Evolutionary conservation across 2,797 vertebrate genomes (phyloP).

Genomic region (Spinibarbus caldwelli): DNA sequence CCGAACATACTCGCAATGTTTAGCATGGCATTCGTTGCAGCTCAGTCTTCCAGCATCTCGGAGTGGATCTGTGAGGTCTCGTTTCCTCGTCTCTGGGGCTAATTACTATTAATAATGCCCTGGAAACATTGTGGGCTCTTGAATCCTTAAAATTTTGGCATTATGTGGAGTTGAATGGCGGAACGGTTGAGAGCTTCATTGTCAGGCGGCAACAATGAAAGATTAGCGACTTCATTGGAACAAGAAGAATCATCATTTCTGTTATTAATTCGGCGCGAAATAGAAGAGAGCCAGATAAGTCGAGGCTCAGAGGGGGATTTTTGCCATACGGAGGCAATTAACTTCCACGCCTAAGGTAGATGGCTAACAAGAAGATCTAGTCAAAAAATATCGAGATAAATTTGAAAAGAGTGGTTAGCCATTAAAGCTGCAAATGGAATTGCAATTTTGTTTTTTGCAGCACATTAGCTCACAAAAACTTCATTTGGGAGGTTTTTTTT

Average conservation of each 20-base stretch:
- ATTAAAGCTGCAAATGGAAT: not conserved
- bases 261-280: constrained; percentile 26
- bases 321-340: not conserved
- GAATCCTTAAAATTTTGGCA: constrained; percentile 42
- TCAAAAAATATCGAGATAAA: not conserved
- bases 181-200: constrained; percentile 51
- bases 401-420: not conserved
- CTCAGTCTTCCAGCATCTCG: constrained; percentile 80
- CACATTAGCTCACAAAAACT: not conserved
- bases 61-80: constrained; percentile 14
- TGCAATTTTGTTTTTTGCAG: not conserved
- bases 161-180: constrained; percentile 40
- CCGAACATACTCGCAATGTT: not conserved
- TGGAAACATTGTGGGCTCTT: constrained; percentile 10
- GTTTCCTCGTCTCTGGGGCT: not conserved
- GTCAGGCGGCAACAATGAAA: constrained; percentile 27
- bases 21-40: constrained; percentile 62
- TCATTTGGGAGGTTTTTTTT: not conserved
- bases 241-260: constrained; percentile 18
- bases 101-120: constrained; percentile 13
- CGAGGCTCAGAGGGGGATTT: constrained; percentile 25
- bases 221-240: constrained; percentile 25
- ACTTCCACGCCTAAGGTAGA: not conserved
- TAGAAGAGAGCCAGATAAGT: constrained; percentile 23
- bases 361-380: not conserved